These are phyloP conservation scores for Clivina fossor DNA, from an alignment of 2,888 invertebrate genomes.

Conservation along the genomic window DNA sequence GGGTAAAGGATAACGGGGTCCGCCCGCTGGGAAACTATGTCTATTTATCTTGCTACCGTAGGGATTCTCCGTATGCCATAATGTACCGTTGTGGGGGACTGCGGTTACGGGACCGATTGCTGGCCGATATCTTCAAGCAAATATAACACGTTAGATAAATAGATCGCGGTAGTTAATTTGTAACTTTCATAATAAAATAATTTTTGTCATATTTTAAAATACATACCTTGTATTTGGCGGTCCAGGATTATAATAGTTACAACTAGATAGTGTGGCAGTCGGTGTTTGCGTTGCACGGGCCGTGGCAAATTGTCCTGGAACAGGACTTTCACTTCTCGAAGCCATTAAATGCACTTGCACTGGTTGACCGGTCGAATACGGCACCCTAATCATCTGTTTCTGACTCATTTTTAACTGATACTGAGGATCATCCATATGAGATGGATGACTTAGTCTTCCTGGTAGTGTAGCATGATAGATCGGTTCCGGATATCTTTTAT, in stretches of 20 bases:
- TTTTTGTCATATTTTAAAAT: too few relatives aligned
- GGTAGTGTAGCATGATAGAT: conserved; percentile 47
- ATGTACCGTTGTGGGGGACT: conserved; percentile 40
- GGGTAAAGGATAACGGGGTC: conserved; percentile 45
- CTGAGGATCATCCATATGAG: conserved; percentile 46
- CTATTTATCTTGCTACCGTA: conserved; percentile 48
- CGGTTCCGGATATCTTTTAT: conserved; percentile 51
- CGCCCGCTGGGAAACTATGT: conserved; percentile 48
- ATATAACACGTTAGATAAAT: too few relatives aligned
- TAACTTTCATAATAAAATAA: too few relatives aligned
- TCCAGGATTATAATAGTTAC: conserved; percentile 44
- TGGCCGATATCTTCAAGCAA: too few relatives aligned
- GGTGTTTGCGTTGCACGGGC: conserved; percentile 52
- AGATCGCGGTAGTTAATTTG: too few relatives aligned
- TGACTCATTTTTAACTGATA: conserved; percentile 43
- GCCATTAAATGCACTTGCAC: conserved; percentile 46
- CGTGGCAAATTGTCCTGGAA: conserved; percentile 50
- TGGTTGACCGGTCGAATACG: conserved; percentile 42
- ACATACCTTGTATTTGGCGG: conserved; percentile 44
- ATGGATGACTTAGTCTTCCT: conserved; percentile 41
- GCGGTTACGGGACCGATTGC: conserved; percentile 43
- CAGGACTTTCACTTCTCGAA: conserved; percentile 51
- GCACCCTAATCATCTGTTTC: conserved; percentile 45
- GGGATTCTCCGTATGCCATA: conserved; percentile 46
- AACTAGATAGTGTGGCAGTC: conserved; percentile 44